Base-by-base conservation (phyloP, 1,140 invertebrate species). In the Apis dorsata region DNA sequence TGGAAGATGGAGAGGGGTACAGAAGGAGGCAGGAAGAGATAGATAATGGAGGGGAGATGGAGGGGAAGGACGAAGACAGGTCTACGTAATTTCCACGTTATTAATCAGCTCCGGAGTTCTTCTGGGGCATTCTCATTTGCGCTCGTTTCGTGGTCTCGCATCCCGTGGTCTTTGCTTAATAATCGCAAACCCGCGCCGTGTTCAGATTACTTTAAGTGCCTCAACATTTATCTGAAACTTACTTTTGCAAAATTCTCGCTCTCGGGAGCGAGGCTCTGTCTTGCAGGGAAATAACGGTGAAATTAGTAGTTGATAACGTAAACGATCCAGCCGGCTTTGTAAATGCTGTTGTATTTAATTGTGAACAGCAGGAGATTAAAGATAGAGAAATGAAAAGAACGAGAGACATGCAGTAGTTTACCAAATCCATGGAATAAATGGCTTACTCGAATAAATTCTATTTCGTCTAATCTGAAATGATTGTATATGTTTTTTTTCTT, bases 41-140 rank as follows among this genome's bases (percentile, higher is more conserved):
- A 13, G 68, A 83, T 79, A 79, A 72, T 57, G 28, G 57, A 13
- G 34, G 34, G 3, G 34, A 51, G 55, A 24, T 76, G 83, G 34
- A 3, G 34, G 3, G 28, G 77, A 73, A 44, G 51, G 34, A 34
- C 11, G 34, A 57, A 76, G 80, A 78, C 49, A 69, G 77, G 69
- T 53, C 60, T 70, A 34, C 73, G 63, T 87, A 84, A 87, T 84
- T 86, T 86, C 78, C 74, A 81, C 69, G 81, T 87, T 87, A 87
- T 87, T 87, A 87, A 87, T 87, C 85, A 74, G 76, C 66, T 62
- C 69, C 69, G 78, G 63, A 78, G 55, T 44, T 69, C 49, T 51
- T 69, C 49, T 51, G 44, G 60, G 17, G 71, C 77, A 70, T 81
- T 84, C 77, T 65, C 84, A 78, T 84, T 86, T 73, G 53, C 73